phyloP scores from a whole-genome alignment of 1,140 invertebrate genomes.

The Steinernema feltiae region DNA sequence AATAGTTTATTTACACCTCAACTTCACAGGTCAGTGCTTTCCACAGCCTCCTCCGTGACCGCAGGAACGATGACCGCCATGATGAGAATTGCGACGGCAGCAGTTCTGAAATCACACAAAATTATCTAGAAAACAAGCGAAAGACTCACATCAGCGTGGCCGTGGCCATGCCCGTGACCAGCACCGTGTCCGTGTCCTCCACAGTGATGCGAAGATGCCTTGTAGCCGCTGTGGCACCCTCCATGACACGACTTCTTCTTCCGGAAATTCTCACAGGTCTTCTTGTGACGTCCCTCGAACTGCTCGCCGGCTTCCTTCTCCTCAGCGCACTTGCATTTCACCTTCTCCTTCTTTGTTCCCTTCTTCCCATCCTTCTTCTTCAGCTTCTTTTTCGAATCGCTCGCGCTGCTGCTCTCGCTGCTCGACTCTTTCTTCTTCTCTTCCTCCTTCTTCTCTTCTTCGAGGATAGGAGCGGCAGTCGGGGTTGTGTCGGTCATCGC shows the following conservation, averaged over 20 bases:
- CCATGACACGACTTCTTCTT: neutral
- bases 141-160: neutral
- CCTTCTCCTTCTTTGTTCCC: neutral
- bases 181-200: neutral
- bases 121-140: neutral
- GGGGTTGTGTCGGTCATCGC: no score
- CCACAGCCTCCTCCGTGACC: neutral
- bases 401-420: neutral
- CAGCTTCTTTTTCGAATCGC: neutral
- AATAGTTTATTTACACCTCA: neutral
- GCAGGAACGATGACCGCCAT: neutral
- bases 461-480: no score
- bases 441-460: neutral
- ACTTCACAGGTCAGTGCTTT: neutral
- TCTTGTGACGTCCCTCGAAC: neutral
- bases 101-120: neutral
- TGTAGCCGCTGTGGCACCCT: neutral
- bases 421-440: neutral
- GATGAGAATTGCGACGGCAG: neutral
- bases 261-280: neutral
- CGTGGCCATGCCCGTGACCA: neutral
- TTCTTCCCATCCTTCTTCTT: neutral
- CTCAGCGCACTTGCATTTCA: neutral
- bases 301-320: neutral
- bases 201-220: neutral